A percentile compares a stretch with the other conserved stretches of the same genome.
phyloP scores from a whole-genome alignment of 2,113 vertebrate genomes.

The Aptenodytes forsteri region DNA sequence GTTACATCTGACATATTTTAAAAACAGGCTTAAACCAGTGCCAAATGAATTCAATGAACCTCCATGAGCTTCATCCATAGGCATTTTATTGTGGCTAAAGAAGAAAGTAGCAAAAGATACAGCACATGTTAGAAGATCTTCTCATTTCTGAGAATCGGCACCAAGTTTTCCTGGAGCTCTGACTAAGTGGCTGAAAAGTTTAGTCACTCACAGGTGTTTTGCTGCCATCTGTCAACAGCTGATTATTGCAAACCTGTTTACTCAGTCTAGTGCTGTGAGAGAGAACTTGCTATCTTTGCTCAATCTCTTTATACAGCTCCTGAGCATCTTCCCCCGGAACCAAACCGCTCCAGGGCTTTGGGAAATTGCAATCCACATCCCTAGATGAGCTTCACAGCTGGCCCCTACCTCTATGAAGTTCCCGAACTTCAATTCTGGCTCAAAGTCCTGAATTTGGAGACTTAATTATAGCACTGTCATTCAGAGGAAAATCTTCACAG shows the following conservation, averaged over 20 bases:
- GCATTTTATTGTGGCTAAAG: constrained; percentile 20
- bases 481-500: constrained; percentile 55
- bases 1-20: constrained; percentile 50
- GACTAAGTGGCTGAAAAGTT: constrained; percentile 63
- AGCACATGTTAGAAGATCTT: background rate
- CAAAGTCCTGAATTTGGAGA: constrained; percentile 50
- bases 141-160: constrained; percentile 56
- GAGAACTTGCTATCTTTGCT: constrained; percentile 33
- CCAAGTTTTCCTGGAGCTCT: constrained; percentile 49
- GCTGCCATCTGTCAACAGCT: constrained; percentile 71
- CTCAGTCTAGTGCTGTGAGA: constrained; percentile 16
- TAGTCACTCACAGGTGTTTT: constrained; percentile 69
- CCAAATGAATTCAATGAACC: constrained; percentile 35
- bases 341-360: background rate
- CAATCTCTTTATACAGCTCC: constrained; percentile 48
- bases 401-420: constrained; percentile 36
- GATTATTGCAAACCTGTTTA: constrained; percentile 67
- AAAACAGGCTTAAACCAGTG: background rate
- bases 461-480: constrained; percentile 67
- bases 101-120: constrained; percentile 6
- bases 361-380: constrained; percentile 46
- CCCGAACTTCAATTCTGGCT: constrained; percentile 45
- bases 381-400: constrained; percentile 50
- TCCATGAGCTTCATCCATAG: constrained; percentile 34
- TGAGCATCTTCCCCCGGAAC: constrained; percentile 19